Percentiles rank a stretch among this genome's conserved stretches.
Evolutionary conservation across 2,888 invertebrate species (phyloP).

Genomic region (Podotricha telesiphe): DNA sequence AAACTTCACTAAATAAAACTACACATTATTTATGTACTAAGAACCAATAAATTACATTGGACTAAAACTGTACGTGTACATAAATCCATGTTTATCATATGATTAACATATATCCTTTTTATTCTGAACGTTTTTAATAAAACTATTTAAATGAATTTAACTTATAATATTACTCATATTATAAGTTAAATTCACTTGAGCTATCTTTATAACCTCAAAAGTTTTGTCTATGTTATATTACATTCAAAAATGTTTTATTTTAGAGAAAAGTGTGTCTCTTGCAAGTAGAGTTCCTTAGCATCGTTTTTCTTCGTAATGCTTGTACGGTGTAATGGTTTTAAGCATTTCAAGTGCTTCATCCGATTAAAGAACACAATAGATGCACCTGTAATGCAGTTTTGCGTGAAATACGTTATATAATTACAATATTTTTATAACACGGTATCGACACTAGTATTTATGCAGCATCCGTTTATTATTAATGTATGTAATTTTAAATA

Average conservation of each 20-base stretch:
- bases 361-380: slow-evolving; percentile 50
- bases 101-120: no score
- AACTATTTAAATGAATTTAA: no score
- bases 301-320: slow-evolving; percentile 35
- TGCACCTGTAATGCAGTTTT: slow-evolving; percentile 42
- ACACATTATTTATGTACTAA: no score
- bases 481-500: not conserved
- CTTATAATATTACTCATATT: no score
- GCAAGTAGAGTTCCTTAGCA: slow-evolving; percentile 26
- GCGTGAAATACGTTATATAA: slow-evolving; percentile 35
- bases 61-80: no score
- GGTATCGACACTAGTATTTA: not conserved
- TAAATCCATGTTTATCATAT: no score
- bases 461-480: not conserved
- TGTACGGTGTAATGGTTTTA: slow-evolving; percentile 51
- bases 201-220: no score
- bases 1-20: no score
- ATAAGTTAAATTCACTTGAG: no score
- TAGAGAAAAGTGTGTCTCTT: slow-evolving; percentile 6
- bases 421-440: slow-evolving; percentile 14
- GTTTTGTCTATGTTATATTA: not conserved
- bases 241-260: not conserved
- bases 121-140: no score
- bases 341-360: slow-evolving; percentile 61
- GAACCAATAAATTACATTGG: no score